Percentiles rank a stretch among this genome's conserved stretches.
phyloP scores from a whole-genome alignment of 2,113 vertebrate species.

The Formicarius rufipectus region DNA sequence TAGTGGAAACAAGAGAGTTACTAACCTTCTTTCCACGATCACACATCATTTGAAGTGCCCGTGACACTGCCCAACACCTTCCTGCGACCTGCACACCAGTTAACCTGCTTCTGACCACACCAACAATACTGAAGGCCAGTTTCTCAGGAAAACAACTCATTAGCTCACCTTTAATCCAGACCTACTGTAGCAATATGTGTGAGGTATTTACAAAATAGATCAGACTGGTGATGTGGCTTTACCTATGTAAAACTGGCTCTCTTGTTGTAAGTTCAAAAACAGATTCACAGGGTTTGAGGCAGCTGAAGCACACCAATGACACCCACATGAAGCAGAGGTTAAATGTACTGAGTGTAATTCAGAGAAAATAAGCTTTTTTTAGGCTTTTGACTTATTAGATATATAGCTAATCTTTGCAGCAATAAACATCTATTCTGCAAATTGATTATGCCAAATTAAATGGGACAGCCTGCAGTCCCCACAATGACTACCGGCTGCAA shows the following conservation, averaged over 20 bases:
- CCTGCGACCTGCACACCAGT: not conserved
- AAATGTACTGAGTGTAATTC: not conserved
- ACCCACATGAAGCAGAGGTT: not conserved
- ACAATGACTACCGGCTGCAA: not conserved
- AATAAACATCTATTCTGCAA: not conserved
- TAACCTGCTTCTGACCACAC: not conserved
- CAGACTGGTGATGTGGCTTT: not conserved
- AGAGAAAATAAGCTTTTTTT: not conserved
- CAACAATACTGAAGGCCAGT: fast-evolving
- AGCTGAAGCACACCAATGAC: not conserved
- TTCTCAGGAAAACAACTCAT: not conserved
- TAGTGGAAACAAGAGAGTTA: not conserved
- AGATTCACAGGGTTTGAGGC: not conserved
- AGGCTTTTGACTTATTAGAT: not conserved
- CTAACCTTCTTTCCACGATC: not conserved
- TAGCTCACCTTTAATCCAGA: not conserved
- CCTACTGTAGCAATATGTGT: not conserved
- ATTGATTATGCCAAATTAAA: not conserved
- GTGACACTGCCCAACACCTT: not conserved
- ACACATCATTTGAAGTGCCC: not conserved
- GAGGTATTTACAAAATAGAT: not conserved
- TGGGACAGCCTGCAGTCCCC: not conserved
- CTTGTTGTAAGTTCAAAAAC: not conserved
- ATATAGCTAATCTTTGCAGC: not conserved
- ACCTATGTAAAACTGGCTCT: not conserved